Conservation (phyloP, 2,888 invertebrate species). For the Himalopsyche tibetana region DNA sequence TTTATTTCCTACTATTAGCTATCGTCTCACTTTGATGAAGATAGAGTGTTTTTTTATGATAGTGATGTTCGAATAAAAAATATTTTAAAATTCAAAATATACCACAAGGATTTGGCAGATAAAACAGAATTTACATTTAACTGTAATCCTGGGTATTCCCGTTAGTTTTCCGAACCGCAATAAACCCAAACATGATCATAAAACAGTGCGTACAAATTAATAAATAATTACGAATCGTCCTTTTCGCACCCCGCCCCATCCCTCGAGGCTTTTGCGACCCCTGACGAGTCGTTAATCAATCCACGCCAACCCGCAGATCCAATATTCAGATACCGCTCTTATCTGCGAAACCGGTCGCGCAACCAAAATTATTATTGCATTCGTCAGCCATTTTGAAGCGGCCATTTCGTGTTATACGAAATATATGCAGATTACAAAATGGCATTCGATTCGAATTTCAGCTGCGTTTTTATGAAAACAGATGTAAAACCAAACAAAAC, state of each 20-base stretch:
- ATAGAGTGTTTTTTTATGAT: too few relatives aligned
- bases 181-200: too few relatives aligned
- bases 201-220: neutral
- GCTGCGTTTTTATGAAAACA: neutral
- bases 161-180: too few relatives aligned
- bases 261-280: neutral
- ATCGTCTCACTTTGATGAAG: too few relatives aligned
- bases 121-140: too few relatives aligned
- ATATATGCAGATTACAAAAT: slow-evolving; percentile 27
- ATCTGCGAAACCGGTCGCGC: slow-evolving; percentile 22
- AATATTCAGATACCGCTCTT: slow-evolving; percentile 1
- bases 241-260: neutral
- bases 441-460: slow-evolving; percentile 8
- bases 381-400: slow-evolving; percentile 22
- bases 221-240: neutral
- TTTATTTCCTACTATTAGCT: too few relatives aligned
- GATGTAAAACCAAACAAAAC: too few relatives aligned
- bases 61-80: too few relatives aligned
- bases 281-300: slow-evolving; percentile 20
- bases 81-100: too few relatives aligned
- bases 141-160: too few relatives aligned
- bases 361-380: slow-evolving; percentile 14
- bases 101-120: too few relatives aligned
- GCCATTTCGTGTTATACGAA: slow-evolving; percentile 4
- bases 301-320: slow-evolving; percentile 20